Evolutionary conservation across 2,888 invertebrate genomes (phyloP), one percentile per base, ranked within the genome.

Genomic region (Parnassius glacialis): DNA sequence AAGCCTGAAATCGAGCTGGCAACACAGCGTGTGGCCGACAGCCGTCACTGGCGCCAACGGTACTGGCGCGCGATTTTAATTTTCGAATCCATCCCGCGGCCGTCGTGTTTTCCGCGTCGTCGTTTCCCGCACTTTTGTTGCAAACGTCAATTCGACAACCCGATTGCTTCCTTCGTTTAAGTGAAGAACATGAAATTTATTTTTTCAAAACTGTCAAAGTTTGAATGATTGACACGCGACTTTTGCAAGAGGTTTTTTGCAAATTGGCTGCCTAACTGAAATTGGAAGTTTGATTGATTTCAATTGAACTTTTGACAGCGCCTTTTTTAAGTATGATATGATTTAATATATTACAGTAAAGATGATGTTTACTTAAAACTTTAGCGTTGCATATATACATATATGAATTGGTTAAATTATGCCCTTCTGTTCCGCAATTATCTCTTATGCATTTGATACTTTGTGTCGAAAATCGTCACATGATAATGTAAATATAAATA

Each of bases 1-100:
- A 89, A 89, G 90, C 90, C 90, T 90, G 90, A 90, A 91, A 90
- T 85, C 89, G 89, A 88, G 70, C 68, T 70, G 74, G 71, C 72
- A 70, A 71, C 72, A 68, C 68, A 64, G 81, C 81, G 79, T 80
- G 79, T 69, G 65, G 78, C 72, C 80, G 89, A 87, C 89, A 89
- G 81, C 85, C 87, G 90, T 89, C 90, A 87, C 72, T 71, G 78
- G 75, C 74, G 81, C 80, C 79, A 76, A 74, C 79, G 74, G 74
- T 79, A 78, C 83, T 81, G 81, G 83, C 86, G 78, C 75, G 87
- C 80, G 87, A 82, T 90, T 90, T 90, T 90, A 90, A 90, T 90
- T 90, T 90, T 87, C 88, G 85, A 84, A 88, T 84, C 87, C 84
- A 88, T 88, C 87, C 78, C 80, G 75, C 75, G 76, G 70, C 71